Conservation (phyloP, 1,140 invertebrate species). For the Sycophila sp. region DNA sequence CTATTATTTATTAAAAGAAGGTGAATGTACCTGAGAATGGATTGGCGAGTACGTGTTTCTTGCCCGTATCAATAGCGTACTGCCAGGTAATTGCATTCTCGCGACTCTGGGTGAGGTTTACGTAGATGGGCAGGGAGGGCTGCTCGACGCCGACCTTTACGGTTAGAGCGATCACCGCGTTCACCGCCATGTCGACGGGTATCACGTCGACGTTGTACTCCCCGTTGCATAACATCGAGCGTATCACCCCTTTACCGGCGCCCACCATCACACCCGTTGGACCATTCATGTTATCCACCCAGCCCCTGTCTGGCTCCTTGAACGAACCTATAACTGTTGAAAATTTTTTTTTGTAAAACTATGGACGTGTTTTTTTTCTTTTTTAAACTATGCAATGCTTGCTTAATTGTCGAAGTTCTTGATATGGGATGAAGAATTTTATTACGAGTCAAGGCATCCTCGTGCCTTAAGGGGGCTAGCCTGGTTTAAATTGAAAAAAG, state of each 20-base stretch:
- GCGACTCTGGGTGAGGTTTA: constrained; percentile 71
- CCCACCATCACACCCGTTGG: constrained; percentile 84
- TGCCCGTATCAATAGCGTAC: constrained; percentile 75
- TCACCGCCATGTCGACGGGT: constrained; percentile 75
- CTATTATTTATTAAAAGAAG: no score
- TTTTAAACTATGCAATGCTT: no score
- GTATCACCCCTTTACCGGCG: constrained; percentile 83
- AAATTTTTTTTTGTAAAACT: constrained; percentile 5
- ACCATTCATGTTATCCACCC: constrained; percentile 95
- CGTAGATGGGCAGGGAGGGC: constrained; percentile 63
- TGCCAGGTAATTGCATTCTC: constrained; percentile 81
- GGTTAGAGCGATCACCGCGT: constrained; percentile 71
- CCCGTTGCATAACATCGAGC: constrained; percentile 73
- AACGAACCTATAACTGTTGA: constrained; percentile 74
- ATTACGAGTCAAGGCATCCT: no score
- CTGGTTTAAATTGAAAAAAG: no score
- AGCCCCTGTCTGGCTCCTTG: constrained; percentile 81
- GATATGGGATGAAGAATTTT: no score
- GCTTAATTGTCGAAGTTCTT: no score
- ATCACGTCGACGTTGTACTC: constrained; percentile 71
- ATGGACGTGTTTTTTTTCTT: no score
- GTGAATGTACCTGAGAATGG: constrained; percentile 63
- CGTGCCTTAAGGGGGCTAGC: no score
- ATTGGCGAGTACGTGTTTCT: constrained; percentile 59
- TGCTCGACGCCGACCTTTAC: constrained; percentile 66